These are phyloP conservation scores for Otis tarda DNA, from an alignment of 2,113 vertebrate genomes.

Conservation along the genomic window DNA sequence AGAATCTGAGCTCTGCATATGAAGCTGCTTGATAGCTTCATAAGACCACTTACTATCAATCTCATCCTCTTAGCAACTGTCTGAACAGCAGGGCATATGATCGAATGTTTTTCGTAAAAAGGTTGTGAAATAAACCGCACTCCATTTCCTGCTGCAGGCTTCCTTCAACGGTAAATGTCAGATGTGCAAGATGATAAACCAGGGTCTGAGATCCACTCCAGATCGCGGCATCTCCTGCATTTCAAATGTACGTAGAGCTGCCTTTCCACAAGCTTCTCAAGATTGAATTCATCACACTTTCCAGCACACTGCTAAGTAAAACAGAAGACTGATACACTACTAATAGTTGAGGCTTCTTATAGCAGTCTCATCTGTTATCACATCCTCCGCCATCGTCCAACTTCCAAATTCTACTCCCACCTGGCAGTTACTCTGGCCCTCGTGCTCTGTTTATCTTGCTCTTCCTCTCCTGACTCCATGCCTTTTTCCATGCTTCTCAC, in stretches of 20 bases:
- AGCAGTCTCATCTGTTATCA: conserved; percentile 60
- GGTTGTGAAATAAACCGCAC: conserved; percentile 5
- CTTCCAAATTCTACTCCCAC: conserved; percentile 43
- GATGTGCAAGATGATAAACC: conserved; percentile 39
- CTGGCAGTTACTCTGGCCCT: conserved; percentile 42
- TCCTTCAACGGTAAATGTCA: conserved; percentile 19
- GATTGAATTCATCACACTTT: neutral
- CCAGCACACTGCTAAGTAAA: conserved; percentile 39
- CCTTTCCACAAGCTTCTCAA: neutral
- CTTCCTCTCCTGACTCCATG: neutral
- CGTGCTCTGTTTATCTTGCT: conserved; percentile 34
- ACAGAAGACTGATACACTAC: conserved; percentile 47
- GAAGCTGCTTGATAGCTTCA: conserved; percentile 27
- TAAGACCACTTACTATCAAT: conserved; percentile 39
- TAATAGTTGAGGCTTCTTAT: conserved; percentile 54
- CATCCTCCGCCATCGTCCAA: conserved; percentile 20
- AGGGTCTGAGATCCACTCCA: neutral
- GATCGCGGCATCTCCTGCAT: neutral
- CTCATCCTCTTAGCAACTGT: conserved; percentile 46
- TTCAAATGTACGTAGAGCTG: neutral
- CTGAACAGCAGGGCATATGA: conserved; percentile 32
- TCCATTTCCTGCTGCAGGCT: conserved; percentile 14
- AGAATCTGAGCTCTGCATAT: conserved; percentile 21
- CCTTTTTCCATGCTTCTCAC: neutral
- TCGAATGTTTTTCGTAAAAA: conserved; percentile 43